Conservation (phyloP, 1,140 invertebrate genomes). For the Drosophila dunni region DNA sequence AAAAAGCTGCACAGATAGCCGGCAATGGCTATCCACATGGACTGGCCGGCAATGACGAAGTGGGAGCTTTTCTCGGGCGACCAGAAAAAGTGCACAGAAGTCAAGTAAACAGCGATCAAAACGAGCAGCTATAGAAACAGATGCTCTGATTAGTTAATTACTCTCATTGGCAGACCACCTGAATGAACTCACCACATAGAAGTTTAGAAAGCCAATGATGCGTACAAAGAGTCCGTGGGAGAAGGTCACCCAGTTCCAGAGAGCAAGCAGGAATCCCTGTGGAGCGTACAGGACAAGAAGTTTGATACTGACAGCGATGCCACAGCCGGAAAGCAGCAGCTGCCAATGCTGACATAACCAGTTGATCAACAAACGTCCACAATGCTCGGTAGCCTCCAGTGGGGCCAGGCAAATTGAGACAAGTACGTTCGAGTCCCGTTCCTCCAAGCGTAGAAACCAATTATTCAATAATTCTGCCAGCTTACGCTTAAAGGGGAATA, state of each 20-base stretch:
- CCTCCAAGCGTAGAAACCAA: conserved; percentile 88
- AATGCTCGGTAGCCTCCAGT: conserved; percentile 88
- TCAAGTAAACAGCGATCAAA: conserved; percentile 85
- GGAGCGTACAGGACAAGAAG: conserved; percentile 86
- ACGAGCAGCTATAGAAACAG: conserved; percentile 82
- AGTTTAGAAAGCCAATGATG: conserved; percentile 85
- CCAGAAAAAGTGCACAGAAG: conserved; percentile 86
- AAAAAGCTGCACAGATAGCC: conserved; percentile 86
- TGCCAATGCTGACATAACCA: conserved; percentile 86
- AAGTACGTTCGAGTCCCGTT: conserved; percentile 86
- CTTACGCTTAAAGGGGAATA: conserved; percentile 93
- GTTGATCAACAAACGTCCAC: conserved; percentile 88
- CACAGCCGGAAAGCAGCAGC: conserved; percentile 84
- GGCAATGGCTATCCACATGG: conserved; percentile 87
- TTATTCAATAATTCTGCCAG: conserved; percentile 87
- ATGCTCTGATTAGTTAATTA: neutral
- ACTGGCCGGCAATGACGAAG: conserved; percentile 86
- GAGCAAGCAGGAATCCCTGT: conserved; percentile 85
- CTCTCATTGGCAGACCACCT: neutral
- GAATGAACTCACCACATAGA: conserved; percentile 83
- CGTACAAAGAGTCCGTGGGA: conserved; percentile 82
- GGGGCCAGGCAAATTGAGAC: conserved; percentile 90
- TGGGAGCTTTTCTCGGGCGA: conserved; percentile 85
- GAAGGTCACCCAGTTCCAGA: conserved; percentile 85
- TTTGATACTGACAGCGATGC: conserved; percentile 67